These are phyloP conservation scores for Yponomeuta plumbellus DNA, from an alignment of 2,888 invertebrate species.

Conservation along the genomic window DNA sequence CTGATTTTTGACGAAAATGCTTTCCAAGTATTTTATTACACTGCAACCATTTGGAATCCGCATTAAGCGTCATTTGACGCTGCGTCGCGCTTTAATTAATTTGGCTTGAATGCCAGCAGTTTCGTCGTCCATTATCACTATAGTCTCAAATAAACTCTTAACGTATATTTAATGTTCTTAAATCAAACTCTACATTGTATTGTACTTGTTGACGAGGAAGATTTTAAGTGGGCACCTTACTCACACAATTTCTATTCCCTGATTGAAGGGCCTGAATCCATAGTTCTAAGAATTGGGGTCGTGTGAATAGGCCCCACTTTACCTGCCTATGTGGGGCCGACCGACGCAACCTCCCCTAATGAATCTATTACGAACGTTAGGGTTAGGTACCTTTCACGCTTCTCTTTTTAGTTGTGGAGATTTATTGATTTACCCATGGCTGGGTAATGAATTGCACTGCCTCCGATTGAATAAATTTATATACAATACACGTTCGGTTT, in stretches of 20 bases:
- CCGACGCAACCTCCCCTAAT: background rate
- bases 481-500: background rate
- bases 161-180: background rate
- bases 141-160: background rate
- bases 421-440: background rate
- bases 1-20: too few species aligned
- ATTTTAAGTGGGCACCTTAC: background rate
- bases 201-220: background rate
- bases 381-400: background rate
- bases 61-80: too few species aligned
- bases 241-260: background rate
- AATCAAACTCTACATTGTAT: background rate
- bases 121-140: background rate
- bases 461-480: background rate
- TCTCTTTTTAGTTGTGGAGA: background rate
- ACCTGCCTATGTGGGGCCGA: background rate
- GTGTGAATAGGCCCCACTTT: background rate
- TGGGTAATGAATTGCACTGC: background rate
- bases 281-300: background rate
- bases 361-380: background rate
- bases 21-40: too few species aligned
- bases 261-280: background rate
- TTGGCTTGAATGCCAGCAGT: background rate
- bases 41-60: too few species aligned
- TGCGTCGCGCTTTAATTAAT: background rate